Base-by-base conservation (phyloP, 1,140 invertebrate genomes). In the Dermatophagoides farinae region DNA sequence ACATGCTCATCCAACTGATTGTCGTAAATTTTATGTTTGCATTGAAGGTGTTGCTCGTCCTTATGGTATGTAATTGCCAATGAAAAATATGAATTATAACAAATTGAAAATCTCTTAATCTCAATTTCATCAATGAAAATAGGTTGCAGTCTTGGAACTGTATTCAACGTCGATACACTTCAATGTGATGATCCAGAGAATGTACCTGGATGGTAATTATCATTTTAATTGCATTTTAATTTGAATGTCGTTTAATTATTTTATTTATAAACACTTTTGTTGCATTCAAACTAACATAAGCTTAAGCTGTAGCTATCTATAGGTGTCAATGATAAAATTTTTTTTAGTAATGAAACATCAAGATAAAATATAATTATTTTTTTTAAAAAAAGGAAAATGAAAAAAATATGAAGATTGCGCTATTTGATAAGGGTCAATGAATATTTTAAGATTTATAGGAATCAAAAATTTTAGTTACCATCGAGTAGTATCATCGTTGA, bases 101-200 rank as follows among this genome's bases (percentile, higher is more conserved):
- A 25, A 31, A n/a, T n/a, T n/a, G n/a, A n/a, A n/a, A n/a, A 31
- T 31, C 31, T 31, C 51, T 37, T 23, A n/a, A 20, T 23, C 12
- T 20, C n/a, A 6, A 18, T 50, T 12, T 50, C 5, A n/a, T 18
- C 47, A 44, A 5, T 44, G 4, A 25, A 23, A 52, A 53, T 46
- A 61, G 62, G 89, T 60, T 93, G 89, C 74, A 87, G 87, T 65
- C 87, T 93, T 69, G 89, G 88, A 62, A 91, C 88, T 22, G 89
- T 92, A 14, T 93, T 91, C 83, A 90, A 91, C 73, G 91, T 92
- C 70, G 87, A 86, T 66, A 83, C 82, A 62, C 86, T 88, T 62
- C 86, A 87, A 76, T 93, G 89, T 72, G 84, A 88, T 73, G 87
- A 89, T 68, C 87, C 88, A 61, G 85, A 88, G 76, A 86, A 88